Evolutionary conservation across 2,113 vertebrate genomes (phyloP).

Genomic region (Acanthisitta chloris): DNA sequence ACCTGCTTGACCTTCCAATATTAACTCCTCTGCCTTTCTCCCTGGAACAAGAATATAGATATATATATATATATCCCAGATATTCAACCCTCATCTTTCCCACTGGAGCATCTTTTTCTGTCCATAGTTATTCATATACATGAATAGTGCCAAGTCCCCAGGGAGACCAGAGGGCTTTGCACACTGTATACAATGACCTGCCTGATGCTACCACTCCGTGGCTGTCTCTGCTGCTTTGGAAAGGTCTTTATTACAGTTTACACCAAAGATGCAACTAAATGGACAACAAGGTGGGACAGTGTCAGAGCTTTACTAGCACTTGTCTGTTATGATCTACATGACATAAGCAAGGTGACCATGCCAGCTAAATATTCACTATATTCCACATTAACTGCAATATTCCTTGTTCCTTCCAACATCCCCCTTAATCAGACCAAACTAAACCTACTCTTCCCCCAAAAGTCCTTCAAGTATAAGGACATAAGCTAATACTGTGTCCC

Average conservation of each 20-base stretch:
- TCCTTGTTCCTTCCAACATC: not conserved
- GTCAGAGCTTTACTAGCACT: not conserved
- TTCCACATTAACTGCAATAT: not conserved
- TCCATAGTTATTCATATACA: rapidly evolving
- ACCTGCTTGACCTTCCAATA: not conserved
- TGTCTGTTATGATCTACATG: rapidly evolving
- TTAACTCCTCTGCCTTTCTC: not conserved
- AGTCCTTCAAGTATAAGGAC: not conserved
- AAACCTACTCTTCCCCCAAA: not conserved
- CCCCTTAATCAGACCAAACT: not conserved
- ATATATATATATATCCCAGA: not conserved
- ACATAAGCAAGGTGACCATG: not conserved
- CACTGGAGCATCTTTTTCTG: not conserved
- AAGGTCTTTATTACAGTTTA: not conserved
- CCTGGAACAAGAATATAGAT: not conserved
- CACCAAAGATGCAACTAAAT: not conserved
- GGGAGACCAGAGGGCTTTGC: not conserved
- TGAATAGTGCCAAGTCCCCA: not conserved
- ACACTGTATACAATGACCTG: not conserved
- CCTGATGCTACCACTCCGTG: not conserved
- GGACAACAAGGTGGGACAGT: not conserved
- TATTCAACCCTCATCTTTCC: not conserved
- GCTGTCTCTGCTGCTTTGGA: not conserved
- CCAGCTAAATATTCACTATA: not conserved
- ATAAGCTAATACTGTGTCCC: not conserved